Conservation (phyloP, 2,797 vertebrate genomes). For the Oryzias sinensis region DNA sequence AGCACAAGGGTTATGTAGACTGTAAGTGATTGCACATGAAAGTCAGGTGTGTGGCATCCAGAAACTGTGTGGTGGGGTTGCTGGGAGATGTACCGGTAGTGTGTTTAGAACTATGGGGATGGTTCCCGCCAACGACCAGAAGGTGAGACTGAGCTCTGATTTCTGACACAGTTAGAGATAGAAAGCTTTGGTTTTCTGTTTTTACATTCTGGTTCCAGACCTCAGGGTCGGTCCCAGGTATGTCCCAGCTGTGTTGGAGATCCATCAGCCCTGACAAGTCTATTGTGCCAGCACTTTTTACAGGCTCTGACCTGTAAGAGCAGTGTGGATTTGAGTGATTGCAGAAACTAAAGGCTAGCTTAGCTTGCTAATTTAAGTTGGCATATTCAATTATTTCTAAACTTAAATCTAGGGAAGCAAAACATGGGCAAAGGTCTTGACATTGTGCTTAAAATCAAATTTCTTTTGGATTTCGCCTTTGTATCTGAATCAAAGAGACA, state of each 20-base stretch:
- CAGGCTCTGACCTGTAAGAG: constrained; percentile 58
- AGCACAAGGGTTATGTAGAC: too few relatives aligned
- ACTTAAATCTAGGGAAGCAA: neutral
- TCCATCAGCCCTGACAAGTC: constrained; percentile 82
- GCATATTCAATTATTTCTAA: neutral
- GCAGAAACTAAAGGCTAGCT: constrained; percentile 9
- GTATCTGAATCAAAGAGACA: constrained; percentile 54
- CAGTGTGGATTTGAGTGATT: constrained; percentile 40
- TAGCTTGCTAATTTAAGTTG: constrained; percentile 15
- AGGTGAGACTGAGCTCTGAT: too few relatives aligned
- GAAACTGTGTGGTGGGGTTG: too few relatives aligned
- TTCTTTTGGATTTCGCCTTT: constrained; percentile 7
- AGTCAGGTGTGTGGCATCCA: too few relatives aligned
- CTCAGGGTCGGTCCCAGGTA: constrained; percentile 61
- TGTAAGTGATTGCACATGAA: too few relatives aligned
- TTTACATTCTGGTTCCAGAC: constrained; percentile 68
- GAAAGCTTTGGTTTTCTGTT: constrained; percentile 58
- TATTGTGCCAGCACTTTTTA: constrained; percentile 74
- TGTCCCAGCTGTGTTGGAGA: constrained; percentile 77
- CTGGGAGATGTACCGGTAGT: too few relatives aligned
- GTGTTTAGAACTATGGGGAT: too few relatives aligned
- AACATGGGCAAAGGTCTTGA: neutral
- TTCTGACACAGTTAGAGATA: too few relatives aligned
- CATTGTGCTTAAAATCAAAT: constrained; percentile 11
- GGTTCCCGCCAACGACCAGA: too few relatives aligned